Evolutionary conservation across 2,113 vertebrate genomes (phyloP), one percentile per base, ranked within the genome.

Genomic region (Sisor rabdophorus): DNA sequence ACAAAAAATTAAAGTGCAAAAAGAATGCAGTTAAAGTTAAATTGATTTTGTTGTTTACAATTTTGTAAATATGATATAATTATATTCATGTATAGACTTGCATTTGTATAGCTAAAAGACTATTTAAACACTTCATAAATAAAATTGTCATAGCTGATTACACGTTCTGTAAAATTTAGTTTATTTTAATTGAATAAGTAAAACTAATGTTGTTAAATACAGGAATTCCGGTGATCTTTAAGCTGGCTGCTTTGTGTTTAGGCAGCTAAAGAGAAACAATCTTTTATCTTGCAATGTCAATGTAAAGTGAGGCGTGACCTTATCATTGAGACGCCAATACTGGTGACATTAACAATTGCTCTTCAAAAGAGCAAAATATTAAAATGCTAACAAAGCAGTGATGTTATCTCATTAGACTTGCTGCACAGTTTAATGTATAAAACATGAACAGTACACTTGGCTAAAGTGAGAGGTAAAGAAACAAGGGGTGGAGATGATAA

Each of bases 361-460:
- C 64, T 72, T 80, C 13, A 10, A 65, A 74, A 80, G 83, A 75
- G 56, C 28, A 58, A 80, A 83, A 77, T 40, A 36, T 61, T 55
- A 82, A 81, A 89, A 85, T 70, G 85, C 84, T 85, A 82, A 85
- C 87, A 86, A 87, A 90, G 88, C 87, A 85, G 76, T 80, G 63
- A 84, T 84, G 87, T 89, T 89, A 86, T 83, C 87, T 89, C 86
- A 90, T 91, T 91, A 91, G 81, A 32, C 68, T 47, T 70, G 69
- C 77, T 58, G 74, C 81, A 83, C 70, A 71, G 81, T 79, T 76
- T 36, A 40, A 91, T 91, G 90, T 91, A 88, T 91, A 88, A 90
- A 91, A 91, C 89, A 91, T 91, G 90, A 92, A 89, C 84, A 73
- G 73, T 81, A 78, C 81, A 61, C 79, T 88, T 79, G 80, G 84